Evolutionary conservation across 2,888 invertebrate species (phyloP).

Genomic region (Marasmarcha lunaedactyla): DNA sequence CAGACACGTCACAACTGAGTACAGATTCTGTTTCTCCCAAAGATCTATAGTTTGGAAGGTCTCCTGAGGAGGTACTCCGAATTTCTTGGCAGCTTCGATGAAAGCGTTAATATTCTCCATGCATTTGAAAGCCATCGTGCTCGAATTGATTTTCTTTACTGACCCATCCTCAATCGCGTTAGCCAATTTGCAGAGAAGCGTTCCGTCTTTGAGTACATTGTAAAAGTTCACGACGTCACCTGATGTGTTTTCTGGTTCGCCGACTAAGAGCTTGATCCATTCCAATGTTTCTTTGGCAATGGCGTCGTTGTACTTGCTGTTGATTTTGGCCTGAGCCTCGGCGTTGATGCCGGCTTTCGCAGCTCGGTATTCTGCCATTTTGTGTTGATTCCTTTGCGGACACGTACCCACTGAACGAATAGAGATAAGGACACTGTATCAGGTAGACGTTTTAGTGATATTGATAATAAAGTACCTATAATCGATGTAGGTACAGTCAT

Average conservation of each 20-base stretch:
- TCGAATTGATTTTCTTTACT: constrained; percentile 92
- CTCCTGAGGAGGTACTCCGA: constrained; percentile 94
- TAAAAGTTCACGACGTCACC: constrained; percentile 93
- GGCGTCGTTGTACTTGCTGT: constrained; percentile 96
- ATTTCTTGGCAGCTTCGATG: constrained; percentile 81
- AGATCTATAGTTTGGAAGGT: constrained; percentile 98
- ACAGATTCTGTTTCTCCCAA: constrained; percentile 96
- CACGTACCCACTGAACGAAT: constrained; percentile 62
- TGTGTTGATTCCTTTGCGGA: constrained; percentile 42
- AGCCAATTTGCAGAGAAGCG: constrained; percentile 88
- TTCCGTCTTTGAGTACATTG: constrained; percentile 90
- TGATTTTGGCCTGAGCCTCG: constrained; percentile 74
- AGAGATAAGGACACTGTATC: too few species aligned
- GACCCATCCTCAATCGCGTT: constrained; percentile 88
- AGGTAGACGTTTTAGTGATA: too few species aligned
- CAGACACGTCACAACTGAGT: constrained; percentile 95
- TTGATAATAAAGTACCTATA: too few species aligned
- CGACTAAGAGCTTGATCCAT: constrained; percentile 91
- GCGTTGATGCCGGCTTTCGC: constrained; percentile 64
- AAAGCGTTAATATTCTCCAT: constrained; percentile 99
- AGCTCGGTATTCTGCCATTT: constrained; percentile 60
- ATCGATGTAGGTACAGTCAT: too few species aligned
- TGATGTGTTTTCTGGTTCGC: constrained; percentile 82
- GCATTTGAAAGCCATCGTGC: constrained; percentile 94
- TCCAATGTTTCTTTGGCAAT: constrained; percentile 91